Percentiles rank a stretch among this genome's conserved stretches.
Evolutionary conservation across 2,888 invertebrate genomes (phyloP).

Genomic region (Rhagium mordax): DNA sequence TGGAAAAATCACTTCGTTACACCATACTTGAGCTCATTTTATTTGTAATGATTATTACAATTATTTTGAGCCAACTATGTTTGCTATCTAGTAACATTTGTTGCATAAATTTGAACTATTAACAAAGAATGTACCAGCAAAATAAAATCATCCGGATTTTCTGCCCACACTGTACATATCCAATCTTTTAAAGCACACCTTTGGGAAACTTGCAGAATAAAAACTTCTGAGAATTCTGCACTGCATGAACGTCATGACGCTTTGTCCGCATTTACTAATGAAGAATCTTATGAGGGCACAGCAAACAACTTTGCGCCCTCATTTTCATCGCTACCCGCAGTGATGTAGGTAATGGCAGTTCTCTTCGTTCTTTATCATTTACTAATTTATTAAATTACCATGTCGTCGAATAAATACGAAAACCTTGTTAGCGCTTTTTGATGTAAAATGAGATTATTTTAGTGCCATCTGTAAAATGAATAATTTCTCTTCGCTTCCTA

Average conservation of each 20-base stretch:
- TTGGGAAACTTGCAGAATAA: neutral
- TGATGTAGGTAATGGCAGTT: slow-evolving; percentile 9
- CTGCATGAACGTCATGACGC: slow-evolving; percentile 9
- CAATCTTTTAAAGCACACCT: too few relatives aligned
- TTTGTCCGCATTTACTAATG: slow-evolving; percentile 40
- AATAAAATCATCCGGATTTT: too few relatives aligned
- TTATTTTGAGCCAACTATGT: too few relatives aligned
- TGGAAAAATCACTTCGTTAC: too few relatives aligned
- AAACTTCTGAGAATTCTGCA: slow-evolving; percentile 25
- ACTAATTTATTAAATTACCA: slow-evolving; percentile 11
- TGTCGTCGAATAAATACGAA: neutral
- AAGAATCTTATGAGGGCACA: slow-evolving; percentile 38
- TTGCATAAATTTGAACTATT: too few relatives aligned
- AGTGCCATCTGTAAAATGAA: neutral
- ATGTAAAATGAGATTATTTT: neutral
- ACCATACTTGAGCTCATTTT: too few relatives aligned
- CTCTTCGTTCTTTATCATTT: neutral
- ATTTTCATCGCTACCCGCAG: slow-evolving; percentile 18
- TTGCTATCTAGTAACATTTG: too few relatives aligned
- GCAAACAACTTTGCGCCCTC: slow-evolving; percentile 36
- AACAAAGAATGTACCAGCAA: too few relatives aligned
- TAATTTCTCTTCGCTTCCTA: neutral
- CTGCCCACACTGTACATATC: too few relatives aligned
- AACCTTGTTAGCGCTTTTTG: neutral
- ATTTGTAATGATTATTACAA: too few relatives aligned